Evolutionary conservation across 2,113 vertebrate species (phyloP).

Genomic region (Petrocephalus zakoni): DNA sequence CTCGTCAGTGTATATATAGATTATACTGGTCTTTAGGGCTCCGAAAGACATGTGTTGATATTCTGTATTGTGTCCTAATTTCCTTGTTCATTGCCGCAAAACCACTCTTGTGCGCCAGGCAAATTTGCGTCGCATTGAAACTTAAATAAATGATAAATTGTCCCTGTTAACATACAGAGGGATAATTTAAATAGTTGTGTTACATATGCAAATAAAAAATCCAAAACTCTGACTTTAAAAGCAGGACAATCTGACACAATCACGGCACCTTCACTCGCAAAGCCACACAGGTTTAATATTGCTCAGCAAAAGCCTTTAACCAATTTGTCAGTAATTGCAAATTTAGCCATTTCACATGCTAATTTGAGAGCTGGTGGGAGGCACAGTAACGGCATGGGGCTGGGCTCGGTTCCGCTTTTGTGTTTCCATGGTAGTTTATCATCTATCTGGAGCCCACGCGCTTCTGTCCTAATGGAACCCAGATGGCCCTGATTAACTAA

Average conservation of each 20-base stretch:
- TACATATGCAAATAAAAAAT: background rate
- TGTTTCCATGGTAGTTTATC: background rate
- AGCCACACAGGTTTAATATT: background rate
- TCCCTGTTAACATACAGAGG: background rate
- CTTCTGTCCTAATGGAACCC: background rate
- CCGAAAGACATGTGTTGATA: background rate
- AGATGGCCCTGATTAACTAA: constrained; percentile 1
- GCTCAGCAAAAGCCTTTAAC: background rate
- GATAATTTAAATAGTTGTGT: background rate
- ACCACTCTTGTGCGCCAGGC: background rate
- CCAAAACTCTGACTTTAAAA: background rate
- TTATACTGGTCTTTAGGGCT: background rate
- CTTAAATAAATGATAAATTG: background rate
- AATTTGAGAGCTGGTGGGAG: background rate
- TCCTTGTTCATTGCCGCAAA: background rate
- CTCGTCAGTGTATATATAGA: background rate
- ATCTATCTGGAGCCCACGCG: background rate
- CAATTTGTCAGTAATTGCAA: background rate
- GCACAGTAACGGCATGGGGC: background rate
- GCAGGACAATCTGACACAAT: background rate
- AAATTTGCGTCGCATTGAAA: background rate
- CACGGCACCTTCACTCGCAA: background rate
- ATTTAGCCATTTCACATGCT: background rate
- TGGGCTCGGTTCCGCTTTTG: background rate
- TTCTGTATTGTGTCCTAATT: background rate